These are phyloP conservation scores for Antrozous pallidus DNA, from an alignment of 2,797 vertebrate species.

Conservation along the genomic window DNA sequence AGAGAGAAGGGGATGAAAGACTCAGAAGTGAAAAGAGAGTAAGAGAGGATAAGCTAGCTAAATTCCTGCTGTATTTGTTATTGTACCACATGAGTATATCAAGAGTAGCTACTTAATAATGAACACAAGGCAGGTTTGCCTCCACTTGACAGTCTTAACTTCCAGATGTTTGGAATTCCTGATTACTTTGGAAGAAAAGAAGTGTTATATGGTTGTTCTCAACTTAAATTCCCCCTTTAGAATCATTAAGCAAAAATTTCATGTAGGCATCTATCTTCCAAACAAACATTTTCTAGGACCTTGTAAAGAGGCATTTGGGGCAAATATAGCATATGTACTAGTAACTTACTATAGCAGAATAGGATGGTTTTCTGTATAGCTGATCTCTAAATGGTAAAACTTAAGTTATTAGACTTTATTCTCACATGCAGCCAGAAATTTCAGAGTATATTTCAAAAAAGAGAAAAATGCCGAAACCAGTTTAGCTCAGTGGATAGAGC, in stretches of 20 bases:
- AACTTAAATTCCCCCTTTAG: conserved; percentile 6
- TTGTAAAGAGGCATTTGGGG: conserved; percentile 34
- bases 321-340: conserved; percentile 9
- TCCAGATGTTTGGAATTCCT: background rate
- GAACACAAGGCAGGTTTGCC: background rate
- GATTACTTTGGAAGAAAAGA: conserved; percentile 37
- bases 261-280: conserved; percentile 42
- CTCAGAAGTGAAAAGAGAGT: background rate
- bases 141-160: background rate
- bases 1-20: conserved; percentile 12
- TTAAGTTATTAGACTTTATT: conserved; percentile 33
- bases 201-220: conserved; percentile 8
- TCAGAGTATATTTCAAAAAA: conserved; percentile 43
- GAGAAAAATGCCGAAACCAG: no score
- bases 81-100: background rate
- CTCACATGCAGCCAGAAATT: conserved; percentile 17
- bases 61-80: conserved; percentile 7
- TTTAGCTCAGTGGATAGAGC: no score
- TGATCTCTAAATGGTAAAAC: conserved; percentile 22
- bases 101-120: conserved; percentile 24
- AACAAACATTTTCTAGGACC: conserved; percentile 34
- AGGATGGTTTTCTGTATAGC: conserved; percentile 32
- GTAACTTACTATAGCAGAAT: background rate
- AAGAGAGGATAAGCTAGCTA: background rate
- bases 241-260: conserved; percentile 41